Evolutionary conservation across 2,113 vertebrate genomes (phyloP), one percentile per base, ranked within the genome.

Genomic region (Nannospalax galili): DNA sequence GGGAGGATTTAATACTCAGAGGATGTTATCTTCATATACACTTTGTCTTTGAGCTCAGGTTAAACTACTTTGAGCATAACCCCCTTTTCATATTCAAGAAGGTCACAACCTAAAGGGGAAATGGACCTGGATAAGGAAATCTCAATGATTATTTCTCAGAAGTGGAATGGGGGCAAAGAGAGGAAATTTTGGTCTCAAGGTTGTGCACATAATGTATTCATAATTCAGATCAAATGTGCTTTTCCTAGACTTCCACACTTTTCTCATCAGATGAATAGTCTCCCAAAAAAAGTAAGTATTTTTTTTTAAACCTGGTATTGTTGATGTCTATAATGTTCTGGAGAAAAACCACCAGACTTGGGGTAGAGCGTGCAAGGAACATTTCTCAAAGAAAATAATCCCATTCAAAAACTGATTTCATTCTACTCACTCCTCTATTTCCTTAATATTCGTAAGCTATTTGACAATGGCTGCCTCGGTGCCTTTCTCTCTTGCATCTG

Each of bases 211-310:
- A 26, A 35, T 60, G 58, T 30, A 72, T 20, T 80, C 17, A 64
- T 70, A 79, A 82, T 84, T 93, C 16, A 90, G 9, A 88, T 81
- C 42, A 88, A 73, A 79, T 8, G 9, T 72, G 10, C 10, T 70
- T 95, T 73, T 94, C 70, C 16, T 86, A 32, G 9, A 65, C 11
- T 93, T 92, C 64, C 4, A 89, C 37, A 67, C 64, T 90, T 88
- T 84, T 79, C 15, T 70, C 17, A 45, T 20, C 78, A 73, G 67
- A 60, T 60, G 74, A 94, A 65, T 45, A 3, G 77, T 75, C 26
- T 20, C 93, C 45, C 42, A 89, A 84, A 91, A 69, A 81, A 42
- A 70, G 75, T 35, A 35, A 87, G 79, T 69, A 77, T 24, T 17
- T 56, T 17, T 84, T 69, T 64, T 60, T 45, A 80, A 88, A 81